Evolutionary conservation across 1,140 invertebrate genomes (phyloP).

Genomic region (Dufourea novaeangliae): DNA sequence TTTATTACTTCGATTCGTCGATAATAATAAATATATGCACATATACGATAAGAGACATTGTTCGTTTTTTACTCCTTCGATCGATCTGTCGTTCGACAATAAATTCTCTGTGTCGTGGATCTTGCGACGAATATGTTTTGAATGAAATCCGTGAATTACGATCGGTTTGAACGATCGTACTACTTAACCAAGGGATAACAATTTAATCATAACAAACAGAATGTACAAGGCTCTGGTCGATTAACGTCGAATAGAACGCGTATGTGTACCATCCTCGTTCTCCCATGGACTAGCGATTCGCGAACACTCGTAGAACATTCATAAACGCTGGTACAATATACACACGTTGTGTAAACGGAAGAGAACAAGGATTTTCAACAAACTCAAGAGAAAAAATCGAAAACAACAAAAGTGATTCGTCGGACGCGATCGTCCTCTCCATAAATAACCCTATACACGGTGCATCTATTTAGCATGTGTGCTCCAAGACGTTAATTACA

Average conservation of each 20-base stretch:
- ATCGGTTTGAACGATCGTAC: slow-evolving; percentile 9
- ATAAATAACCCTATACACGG: slow-evolving; percentile 23
- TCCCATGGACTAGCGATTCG: slow-evolving; percentile 18
- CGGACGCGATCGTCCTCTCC: neutral
- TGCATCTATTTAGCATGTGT: slow-evolving; percentile 16
- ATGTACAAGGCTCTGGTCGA: slow-evolving; percentile 35
- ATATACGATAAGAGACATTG: slow-evolving; percentile 22
- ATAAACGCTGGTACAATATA: neutral
- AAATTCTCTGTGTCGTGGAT: neutral
- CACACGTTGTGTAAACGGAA: neutral
- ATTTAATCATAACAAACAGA: slow-evolving; percentile 64
- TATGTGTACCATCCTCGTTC: neutral
- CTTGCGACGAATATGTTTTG: slow-evolving; percentile 8
- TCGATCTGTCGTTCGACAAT: neutral
- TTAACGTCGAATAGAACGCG: neutral
- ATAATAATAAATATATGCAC: slow-evolving; percentile 44
- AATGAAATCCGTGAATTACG: slow-evolving; percentile 20
- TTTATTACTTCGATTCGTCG: slow-evolving; percentile 39
- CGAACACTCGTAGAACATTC: neutral
- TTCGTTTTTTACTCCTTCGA: neutral
- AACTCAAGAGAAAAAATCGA: neutral
- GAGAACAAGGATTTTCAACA: neutral
- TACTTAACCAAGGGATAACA: slow-evolving; percentile 61
- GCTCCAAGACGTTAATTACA: slow-evolving; percentile 23
- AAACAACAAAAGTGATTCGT: neutral